These are phyloP conservation scores for Danionella cerebrum DNA, from an alignment of 2,113 vertebrate species.

Conservation along the genomic window DNA sequence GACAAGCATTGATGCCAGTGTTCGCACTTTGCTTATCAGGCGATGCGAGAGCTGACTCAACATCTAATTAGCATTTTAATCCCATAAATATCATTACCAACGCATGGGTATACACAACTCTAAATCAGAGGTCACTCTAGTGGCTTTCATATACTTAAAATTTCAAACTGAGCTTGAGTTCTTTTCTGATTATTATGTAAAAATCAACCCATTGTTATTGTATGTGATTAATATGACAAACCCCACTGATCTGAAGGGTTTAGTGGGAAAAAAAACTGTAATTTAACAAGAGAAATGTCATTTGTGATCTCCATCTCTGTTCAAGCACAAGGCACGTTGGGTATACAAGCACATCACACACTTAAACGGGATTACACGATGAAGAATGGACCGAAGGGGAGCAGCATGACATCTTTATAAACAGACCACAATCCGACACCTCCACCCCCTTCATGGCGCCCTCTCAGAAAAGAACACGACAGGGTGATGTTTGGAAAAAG, in stretches of 20 bases:
- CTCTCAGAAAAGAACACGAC: conserved; percentile 42
- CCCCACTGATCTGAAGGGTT: no score
- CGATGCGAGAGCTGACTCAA: conserved; percentile 26
- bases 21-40: not conserved
- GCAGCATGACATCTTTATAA: conserved; percentile 58
- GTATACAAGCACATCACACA: conserved; percentile 1
- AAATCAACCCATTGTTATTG: no score
- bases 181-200: no score
- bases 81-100: conserved; percentile 16
- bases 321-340: conserved; percentile 4
- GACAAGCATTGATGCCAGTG: not conserved
- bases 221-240: no score
- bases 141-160: no score
- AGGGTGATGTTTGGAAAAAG: conserved; percentile 50
- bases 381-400: conserved; percentile 50
- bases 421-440: conserved; percentile 22
- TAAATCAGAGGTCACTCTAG: not conserved
- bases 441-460: not conserved
- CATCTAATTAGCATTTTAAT: conserved; percentile 52
- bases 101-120: not conserved
- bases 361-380: conserved; percentile 54
- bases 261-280: no score
- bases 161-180: no score
- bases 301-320: not conserved
- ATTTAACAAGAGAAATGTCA: no score